Percentiles rank a stretch among this genome's conserved stretches.
Conservation (phyloP, 2,797 vertebrate species). For the Macropodus opercularis region DNA sequence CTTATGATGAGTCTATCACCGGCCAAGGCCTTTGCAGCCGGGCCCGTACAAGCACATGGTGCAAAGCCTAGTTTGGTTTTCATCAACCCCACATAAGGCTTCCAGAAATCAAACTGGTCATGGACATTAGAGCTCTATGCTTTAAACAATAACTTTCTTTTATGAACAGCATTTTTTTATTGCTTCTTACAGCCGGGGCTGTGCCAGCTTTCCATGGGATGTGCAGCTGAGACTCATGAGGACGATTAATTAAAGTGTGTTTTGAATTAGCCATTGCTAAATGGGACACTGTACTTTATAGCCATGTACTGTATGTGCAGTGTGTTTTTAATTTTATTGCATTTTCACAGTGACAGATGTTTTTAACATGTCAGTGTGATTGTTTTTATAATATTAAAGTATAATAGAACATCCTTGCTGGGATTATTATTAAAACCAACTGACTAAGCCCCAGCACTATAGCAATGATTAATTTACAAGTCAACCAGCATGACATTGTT, state of each 20-base stretch:
- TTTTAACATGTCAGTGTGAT: constrained; percentile 19
- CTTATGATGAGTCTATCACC: constrained; percentile 47
- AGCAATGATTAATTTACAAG: constrained; percentile 35
- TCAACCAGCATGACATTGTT: neutral
- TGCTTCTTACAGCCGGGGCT: constrained; percentile 49
- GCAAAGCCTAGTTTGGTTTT: constrained; percentile 56
- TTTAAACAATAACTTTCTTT: constrained; percentile 79
- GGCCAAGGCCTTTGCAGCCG: constrained; percentile 45
- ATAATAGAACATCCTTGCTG: constrained; percentile 27
- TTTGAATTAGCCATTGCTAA: constrained; percentile 45
- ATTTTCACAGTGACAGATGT: constrained; percentile 10
- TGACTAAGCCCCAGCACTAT: constrained; percentile 20
- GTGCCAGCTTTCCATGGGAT: constrained; percentile 80
- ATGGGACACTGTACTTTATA: constrained; percentile 31
- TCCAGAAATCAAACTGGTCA: constrained; percentile 75
- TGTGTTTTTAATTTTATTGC: constrained; percentile 3
- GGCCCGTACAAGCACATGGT: constrained; percentile 47
- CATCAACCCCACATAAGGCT: constrained; percentile 67
- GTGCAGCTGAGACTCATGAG: constrained; percentile 64
- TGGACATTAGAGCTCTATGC: constrained; percentile 65
- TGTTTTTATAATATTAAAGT: constrained; percentile 27
- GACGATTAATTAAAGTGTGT: constrained; percentile 66
- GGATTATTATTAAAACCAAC: constrained; percentile 26
- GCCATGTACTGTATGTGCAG: neutral
- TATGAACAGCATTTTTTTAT: constrained; percentile 73